A percentile compares a stretch with the other conserved stretches of the same genome.
phyloP scores from a whole-genome alignment of 2,888 invertebrate genomes.

The Lissocephala sabroskyi region DNA sequence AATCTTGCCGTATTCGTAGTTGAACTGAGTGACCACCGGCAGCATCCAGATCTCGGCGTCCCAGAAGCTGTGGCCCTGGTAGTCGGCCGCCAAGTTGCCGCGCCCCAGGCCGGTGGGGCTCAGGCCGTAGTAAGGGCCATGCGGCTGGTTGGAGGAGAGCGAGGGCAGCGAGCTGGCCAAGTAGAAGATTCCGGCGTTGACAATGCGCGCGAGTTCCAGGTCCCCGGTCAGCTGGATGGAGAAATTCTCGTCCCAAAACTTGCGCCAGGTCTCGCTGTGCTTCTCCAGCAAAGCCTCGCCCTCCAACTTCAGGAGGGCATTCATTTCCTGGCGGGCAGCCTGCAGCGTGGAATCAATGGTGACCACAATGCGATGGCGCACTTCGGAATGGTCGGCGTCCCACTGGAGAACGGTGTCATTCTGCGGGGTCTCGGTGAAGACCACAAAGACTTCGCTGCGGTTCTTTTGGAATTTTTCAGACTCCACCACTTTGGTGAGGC shows the following conservation, averaged over 20 bases:
- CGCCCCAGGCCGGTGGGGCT: constrained; percentile 77
- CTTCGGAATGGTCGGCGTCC: constrained; percentile 34
- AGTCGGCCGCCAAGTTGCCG: constrained; percentile 65
- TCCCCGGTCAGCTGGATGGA: constrained; percentile 74
- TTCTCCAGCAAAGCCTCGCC: constrained; percentile 72
- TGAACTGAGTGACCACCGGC: constrained; percentile 74
- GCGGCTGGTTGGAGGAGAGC: constrained; percentile 72
- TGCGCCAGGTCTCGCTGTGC: constrained; percentile 74
- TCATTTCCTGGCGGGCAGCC: constrained; percentile 72
- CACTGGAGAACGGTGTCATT: constrained; percentile 41
- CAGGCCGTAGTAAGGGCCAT: constrained; percentile 74
- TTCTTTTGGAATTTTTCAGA: constrained; percentile 51
- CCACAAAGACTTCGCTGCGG: constrained; percentile 48
- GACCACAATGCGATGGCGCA: constrained; percentile 74
- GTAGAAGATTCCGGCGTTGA: constrained; percentile 77
- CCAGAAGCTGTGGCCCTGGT: constrained; percentile 78
- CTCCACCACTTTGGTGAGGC: constrained; percentile 61
- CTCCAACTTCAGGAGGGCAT: constrained; percentile 36
- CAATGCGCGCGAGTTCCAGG: constrained; percentile 71
- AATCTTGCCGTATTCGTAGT: constrained; percentile 73
- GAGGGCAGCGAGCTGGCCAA: constrained; percentile 76
- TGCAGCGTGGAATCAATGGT: constrained; percentile 74
- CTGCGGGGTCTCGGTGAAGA: constrained; percentile 53
- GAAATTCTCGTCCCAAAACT: constrained; percentile 73
- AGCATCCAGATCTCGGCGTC: constrained; percentile 79